A percentile compares a stretch with the other conserved stretches of the same genome.
These are phyloP conservation scores for Lasioglossum marginatum DNA, from an alignment of 2,888 invertebrate genomes.

Conservation along the genomic window DNA sequence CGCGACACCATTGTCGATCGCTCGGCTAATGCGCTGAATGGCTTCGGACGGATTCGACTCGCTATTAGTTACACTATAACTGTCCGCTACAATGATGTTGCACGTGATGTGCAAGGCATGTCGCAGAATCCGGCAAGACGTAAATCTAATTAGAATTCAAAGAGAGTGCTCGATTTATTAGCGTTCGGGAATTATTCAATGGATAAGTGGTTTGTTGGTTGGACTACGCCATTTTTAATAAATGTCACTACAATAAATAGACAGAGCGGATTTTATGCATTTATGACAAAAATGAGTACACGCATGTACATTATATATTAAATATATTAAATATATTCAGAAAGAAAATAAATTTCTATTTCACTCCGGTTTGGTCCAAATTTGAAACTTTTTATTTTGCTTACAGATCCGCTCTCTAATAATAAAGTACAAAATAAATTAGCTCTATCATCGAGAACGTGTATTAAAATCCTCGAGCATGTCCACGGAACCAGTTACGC, in stretches of 20 bases:
- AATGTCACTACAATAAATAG: too few relatives aligned
- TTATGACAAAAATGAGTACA: too few relatives aligned
- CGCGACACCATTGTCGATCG: slow-evolving; percentile 60
- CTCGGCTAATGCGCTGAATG: slow-evolving; percentile 32
- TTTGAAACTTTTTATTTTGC: too few relatives aligned
- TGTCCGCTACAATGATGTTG: background rate
- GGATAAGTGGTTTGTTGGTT: too few relatives aligned
- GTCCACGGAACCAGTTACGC: background rate
- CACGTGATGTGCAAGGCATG: background rate
- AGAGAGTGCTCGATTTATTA: background rate
- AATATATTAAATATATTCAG: too few relatives aligned
- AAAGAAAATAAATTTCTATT: too few relatives aligned
- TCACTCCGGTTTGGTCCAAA: too few relatives aligned
- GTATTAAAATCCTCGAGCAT: background rate
- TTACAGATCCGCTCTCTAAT: too few relatives aligned
- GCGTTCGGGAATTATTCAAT: background rate
- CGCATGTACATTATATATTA: too few relatives aligned
- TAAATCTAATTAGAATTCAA: background rate
- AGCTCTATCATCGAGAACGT: background rate
- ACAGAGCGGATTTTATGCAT: too few relatives aligned
- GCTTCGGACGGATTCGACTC: slow-evolving; percentile 46
- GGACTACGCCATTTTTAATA: too few relatives aligned
- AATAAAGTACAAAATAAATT: background rate
- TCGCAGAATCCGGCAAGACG: background rate
- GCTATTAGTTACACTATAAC: slow-evolving; percentile 51